Conservation (phyloP, 2,797 vertebrate genomes). For the Characodon lateralis region DNA sequence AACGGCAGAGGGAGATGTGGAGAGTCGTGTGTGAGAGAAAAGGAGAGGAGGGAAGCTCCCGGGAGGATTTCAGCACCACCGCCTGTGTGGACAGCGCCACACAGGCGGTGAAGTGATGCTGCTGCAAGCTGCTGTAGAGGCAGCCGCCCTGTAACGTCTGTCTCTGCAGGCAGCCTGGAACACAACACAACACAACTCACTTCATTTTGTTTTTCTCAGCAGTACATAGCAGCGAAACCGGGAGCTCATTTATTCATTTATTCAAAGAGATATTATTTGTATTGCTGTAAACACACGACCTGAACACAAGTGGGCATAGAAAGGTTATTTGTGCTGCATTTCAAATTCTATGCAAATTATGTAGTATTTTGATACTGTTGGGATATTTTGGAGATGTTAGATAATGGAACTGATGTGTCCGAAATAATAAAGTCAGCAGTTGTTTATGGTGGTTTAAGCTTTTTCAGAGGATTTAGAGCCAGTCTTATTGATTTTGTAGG, state of each 20-base stretch:
- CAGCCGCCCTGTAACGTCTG: not conserved
- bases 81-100: constrained; percentile 80
- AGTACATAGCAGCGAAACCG: not conserved
- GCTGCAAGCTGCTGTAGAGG: constrained; percentile 58
- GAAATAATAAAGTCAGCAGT: not conserved
- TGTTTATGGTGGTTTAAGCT: not conserved
- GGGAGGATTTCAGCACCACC: constrained; percentile 80
- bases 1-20: constrained; percentile 57
- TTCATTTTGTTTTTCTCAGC: not conserved
- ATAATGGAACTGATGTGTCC: not conserved
- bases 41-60: constrained; percentile 15
- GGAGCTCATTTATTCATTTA: not conserved
- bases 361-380: not conserved
- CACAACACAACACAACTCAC: not conserved
- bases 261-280: not conserved
- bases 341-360: no score
- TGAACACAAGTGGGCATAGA: not conserved
- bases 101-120: constrained; percentile 71
- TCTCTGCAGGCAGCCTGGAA: constrained; percentile 9
- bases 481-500: not conserved
- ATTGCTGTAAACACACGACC: not conserved
- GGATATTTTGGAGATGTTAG: no score
- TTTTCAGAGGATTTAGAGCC: not conserved
- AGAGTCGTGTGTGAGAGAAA: constrained; percentile 22
- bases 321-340: not conserved